A percentile compares a stretch with the other conserved stretches of the same genome.
These are phyloP conservation scores for Grus americana DNA, from an alignment of 2,113 vertebrate genomes.

Conservation along the genomic window DNA sequence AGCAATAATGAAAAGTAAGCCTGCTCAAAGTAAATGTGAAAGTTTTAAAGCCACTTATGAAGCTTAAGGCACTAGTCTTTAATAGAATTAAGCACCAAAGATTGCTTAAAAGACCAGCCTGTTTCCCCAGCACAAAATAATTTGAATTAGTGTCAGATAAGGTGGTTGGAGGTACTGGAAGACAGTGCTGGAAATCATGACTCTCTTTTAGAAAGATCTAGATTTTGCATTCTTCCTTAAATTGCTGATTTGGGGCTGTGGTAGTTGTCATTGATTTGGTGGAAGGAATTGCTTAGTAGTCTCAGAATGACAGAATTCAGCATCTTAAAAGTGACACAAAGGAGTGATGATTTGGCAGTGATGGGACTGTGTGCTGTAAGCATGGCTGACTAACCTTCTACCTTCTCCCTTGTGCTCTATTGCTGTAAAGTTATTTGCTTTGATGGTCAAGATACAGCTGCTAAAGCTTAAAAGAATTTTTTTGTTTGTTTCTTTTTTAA, in stretches of 20 bases:
- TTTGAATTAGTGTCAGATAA: not conserved
- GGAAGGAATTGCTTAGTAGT: not conserved
- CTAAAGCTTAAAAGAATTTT: not conserved
- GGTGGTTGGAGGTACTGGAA: not conserved
- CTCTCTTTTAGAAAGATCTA: not conserved
- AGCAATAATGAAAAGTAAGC: not conserved
- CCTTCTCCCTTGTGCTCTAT: rapidly evolving
- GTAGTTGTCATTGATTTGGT: not conserved
- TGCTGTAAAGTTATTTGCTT: not conserved
- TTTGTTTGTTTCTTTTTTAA: not conserved
- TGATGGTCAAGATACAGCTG: not conserved
- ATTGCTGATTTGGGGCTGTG: not conserved
- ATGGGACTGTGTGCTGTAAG: too few species aligned
- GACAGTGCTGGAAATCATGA: not conserved
- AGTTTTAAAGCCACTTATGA: not conserved
- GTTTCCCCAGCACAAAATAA: not conserved
- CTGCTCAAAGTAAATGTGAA: not conserved
- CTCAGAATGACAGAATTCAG: not conserved
- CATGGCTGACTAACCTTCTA: not conserved
- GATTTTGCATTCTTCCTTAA: not conserved
- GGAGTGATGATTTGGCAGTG: not conserved
- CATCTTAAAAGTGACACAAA: not conserved
- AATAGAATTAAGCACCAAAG: not conserved
- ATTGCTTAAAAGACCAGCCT: not conserved
- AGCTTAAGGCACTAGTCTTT: not conserved